A percentile compares a stretch with the other conserved stretches of the same genome.
These are phyloP conservation scores for Hydrochoerus hydrochaeris DNA, from an alignment of 2,113 vertebrate genomes.

Conservation along the genomic window DNA sequence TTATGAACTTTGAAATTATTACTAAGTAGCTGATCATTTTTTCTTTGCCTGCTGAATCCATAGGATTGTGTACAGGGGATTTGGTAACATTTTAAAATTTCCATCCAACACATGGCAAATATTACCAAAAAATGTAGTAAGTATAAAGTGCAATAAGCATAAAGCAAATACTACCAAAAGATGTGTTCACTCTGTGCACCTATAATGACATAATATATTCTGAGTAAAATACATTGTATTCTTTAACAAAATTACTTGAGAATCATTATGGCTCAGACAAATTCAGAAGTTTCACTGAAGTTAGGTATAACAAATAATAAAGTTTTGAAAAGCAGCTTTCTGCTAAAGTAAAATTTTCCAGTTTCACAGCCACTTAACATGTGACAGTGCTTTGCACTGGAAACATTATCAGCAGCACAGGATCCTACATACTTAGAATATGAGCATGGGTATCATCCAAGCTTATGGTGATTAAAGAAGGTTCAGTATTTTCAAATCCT, in stretches of 20 bases:
- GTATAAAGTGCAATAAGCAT: too few relatives aligned
- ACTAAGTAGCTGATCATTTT: constrained; percentile 78
- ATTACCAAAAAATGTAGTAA: background rate
- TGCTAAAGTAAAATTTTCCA: constrained; percentile 69
- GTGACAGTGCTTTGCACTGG: constrained; percentile 73
- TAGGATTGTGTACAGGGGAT: constrained; percentile 14
- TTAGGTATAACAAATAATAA: background rate
- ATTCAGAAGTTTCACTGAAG: constrained; percentile 46
- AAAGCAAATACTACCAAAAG: background rate
- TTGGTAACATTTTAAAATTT: background rate
- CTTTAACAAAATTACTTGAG: background rate
- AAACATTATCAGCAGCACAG: constrained; percentile 81
- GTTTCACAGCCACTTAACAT: constrained; percentile 74
- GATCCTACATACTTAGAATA: constrained; percentile 80
- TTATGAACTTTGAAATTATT: constrained; percentile 76
- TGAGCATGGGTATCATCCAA: constrained; percentile 83
- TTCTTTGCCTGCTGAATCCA: background rate
- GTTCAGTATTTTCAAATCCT: constrained; percentile 85
- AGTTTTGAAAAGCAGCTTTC: constrained; percentile 67
- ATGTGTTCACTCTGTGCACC: background rate
- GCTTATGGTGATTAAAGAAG: constrained; percentile 85
- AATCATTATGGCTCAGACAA: background rate
- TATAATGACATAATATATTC: background rate
- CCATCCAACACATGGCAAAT: constrained; percentile 12
- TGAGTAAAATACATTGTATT: background rate